phyloP scores from a whole-genome alignment of 1,140 invertebrate genomes.

The Eulimnadia texana region DNA sequence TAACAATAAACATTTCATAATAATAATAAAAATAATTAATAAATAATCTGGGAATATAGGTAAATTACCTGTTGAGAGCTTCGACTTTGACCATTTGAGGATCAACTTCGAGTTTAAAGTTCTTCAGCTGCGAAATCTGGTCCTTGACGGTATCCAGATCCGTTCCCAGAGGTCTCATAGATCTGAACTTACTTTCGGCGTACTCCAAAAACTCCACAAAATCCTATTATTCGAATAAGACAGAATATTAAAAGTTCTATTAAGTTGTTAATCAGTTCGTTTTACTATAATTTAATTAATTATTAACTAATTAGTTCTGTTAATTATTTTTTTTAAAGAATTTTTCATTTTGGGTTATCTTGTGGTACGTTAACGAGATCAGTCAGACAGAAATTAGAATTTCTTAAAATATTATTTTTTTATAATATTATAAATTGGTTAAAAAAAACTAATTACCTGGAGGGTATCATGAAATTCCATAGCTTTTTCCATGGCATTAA shows the following conservation, averaged over 20 bases:
- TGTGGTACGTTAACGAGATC: too few relatives aligned
- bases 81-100: slow-evolving; percentile 97
- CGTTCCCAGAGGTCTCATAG: slow-evolving; percentile 72
- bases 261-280: too few relatives aligned
- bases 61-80: slow-evolving; percentile 73
- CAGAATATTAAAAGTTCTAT: neutral
- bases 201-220: slow-evolving; percentile 75
- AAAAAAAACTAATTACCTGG: too few relatives aligned
- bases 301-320: too few relatives aligned
- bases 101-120: slow-evolving; percentile 87
- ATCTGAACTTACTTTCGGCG: slow-evolving; percentile 72
- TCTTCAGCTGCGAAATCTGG: slow-evolving; percentile 81
- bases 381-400: too few relatives aligned
- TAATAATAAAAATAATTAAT: too few relatives aligned
- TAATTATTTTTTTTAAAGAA: too few relatives aligned
- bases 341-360: too few relatives aligned
- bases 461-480: slow-evolving; percentile 97
- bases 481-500: slow-evolving; percentile 93
- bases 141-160: slow-evolving; percentile 89
- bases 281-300: too few relatives aligned
- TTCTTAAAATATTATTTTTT: too few relatives aligned
- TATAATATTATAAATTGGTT: too few relatives aligned
- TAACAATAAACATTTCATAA: neutral
- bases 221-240: slow-evolving; percentile 39
- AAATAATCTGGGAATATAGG: too few relatives aligned